Conservation (phyloP, 2,797 vertebrate species). For the Dromococcyx pavoninus region DNA sequence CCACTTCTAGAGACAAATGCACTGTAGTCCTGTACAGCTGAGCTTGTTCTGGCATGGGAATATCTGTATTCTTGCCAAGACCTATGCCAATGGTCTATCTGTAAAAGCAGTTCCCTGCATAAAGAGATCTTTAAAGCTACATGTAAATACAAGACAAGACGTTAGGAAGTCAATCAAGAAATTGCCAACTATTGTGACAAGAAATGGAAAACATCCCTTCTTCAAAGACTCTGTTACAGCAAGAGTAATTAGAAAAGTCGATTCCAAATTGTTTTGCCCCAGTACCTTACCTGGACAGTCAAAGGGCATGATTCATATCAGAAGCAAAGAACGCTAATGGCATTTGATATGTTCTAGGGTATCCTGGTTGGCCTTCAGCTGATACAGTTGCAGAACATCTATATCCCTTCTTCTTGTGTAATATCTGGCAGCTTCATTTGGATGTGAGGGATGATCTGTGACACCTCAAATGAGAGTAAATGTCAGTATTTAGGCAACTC, state of each 20-base stretch:
- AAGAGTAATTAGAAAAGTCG: background rate
- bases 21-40: background rate
- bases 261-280: background rate
- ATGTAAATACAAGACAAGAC: background rate
- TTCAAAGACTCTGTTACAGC: background rate
- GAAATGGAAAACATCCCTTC: background rate
- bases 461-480: background rate
- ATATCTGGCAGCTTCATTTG: background rate
- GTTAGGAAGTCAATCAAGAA: background rate
- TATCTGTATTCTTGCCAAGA: background rate
- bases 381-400: background rate
- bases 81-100: background rate
- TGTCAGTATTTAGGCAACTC: background rate
- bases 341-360: background rate
- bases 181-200: background rate
- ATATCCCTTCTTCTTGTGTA: background rate
- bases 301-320: background rate
- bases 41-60: background rate
- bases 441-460: background rate
- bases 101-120: background rate
- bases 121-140: background rate
- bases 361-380: background rate
- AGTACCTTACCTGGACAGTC: background rate
- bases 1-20: background rate
- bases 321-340: background rate